Conservation (phyloP, 2,797 vertebrate species). For the Peromyscus eremicus region DNA sequence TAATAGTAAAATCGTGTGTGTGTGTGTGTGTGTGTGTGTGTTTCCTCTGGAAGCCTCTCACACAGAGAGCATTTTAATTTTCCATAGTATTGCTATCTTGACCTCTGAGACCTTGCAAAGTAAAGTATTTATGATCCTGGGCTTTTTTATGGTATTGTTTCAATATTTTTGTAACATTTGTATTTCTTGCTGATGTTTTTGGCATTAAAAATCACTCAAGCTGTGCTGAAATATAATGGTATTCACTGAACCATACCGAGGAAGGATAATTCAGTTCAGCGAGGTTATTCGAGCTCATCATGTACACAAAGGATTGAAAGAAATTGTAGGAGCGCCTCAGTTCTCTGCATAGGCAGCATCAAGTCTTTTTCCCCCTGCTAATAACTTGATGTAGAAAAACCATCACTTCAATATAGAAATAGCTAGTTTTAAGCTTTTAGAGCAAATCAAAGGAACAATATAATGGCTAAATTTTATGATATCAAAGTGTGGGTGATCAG, state of each 20-base stretch:
- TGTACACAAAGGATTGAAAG: conserved; percentile 90
- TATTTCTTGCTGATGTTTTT: conserved; percentile 91
- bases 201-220: conserved; percentile 92
- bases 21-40: background rate
- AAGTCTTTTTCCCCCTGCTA: conserved; percentile 75
- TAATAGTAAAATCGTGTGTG: conserved; percentile 71
- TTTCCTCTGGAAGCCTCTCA: conserved; percentile 78
- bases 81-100: conserved; percentile 86
- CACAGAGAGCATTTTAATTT: conserved; percentile 88
- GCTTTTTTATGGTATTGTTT: conserved; percentile 88
- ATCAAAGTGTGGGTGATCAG: conserved; percentile 67
- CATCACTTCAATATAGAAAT: conserved; percentile 83
- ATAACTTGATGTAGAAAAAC: conserved; percentile 79
- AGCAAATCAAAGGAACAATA: conserved; percentile 80
- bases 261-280: conserved; percentile 91
- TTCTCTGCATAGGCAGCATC: conserved; percentile 85
- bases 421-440: conserved; percentile 79
- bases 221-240: conserved; percentile 91
- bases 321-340: conserved; percentile 88
- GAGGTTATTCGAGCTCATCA: conserved; percentile 91
- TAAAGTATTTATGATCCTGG: conserved; percentile 90
- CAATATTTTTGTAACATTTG: conserved; percentile 91
- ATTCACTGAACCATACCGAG: conserved; percentile 89
- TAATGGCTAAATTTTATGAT: conserved; percentile 62
- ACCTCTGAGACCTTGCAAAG: conserved; percentile 89